Evolutionary conservation across 2,797 vertebrate genomes (phyloP).

Genomic region (Brachymystax lenok): DNA sequence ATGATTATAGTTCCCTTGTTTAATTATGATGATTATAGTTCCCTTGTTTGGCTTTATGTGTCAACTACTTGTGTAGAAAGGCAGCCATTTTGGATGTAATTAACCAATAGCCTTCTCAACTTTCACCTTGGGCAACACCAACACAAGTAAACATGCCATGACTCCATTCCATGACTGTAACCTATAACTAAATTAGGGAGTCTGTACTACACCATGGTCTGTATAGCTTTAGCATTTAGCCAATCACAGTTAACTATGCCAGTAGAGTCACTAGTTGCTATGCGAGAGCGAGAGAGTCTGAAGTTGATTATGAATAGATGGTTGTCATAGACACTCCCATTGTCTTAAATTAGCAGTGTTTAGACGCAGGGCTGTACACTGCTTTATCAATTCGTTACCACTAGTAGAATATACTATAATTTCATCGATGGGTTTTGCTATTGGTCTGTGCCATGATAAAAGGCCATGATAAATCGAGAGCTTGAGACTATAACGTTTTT

Average conservation of each 20-base stretch:
- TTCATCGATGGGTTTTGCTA: not conserved
- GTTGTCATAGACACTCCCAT: slow-evolving; percentile 19
- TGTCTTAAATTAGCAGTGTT: not conserved
- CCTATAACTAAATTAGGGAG: slow-evolving; percentile 17
- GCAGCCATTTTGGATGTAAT: slow-evolving; percentile 10
- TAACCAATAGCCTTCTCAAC: slow-evolving; percentile 2
- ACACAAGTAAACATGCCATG: slow-evolving; percentile 1
- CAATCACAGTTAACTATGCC: slow-evolving; percentile 48
- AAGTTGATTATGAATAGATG: not conserved
- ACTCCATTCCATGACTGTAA: slow-evolving; percentile 12
- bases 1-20: too few species aligned
- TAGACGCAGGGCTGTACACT: not conserved
- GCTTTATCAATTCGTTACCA: not conserved
- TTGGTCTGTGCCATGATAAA: not conserved
- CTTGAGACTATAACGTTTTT: too few species aligned
- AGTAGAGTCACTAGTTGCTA: slow-evolving; percentile 46
- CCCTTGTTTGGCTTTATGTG: not conserved
- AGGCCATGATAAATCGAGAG: not conserved
- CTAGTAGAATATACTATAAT: not conserved
- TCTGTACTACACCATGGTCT: slow-evolving; percentile 34
- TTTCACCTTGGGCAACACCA: not conserved
- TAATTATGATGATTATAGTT: not conserved
- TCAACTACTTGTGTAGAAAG: not conserved
- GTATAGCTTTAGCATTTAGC: slow-evolving; percentile 32
- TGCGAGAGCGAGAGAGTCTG: slow-evolving; percentile 7